Evolutionary conservation across 2,888 invertebrate species (phyloP).

Genomic region (Operophtera brumata): DNA sequence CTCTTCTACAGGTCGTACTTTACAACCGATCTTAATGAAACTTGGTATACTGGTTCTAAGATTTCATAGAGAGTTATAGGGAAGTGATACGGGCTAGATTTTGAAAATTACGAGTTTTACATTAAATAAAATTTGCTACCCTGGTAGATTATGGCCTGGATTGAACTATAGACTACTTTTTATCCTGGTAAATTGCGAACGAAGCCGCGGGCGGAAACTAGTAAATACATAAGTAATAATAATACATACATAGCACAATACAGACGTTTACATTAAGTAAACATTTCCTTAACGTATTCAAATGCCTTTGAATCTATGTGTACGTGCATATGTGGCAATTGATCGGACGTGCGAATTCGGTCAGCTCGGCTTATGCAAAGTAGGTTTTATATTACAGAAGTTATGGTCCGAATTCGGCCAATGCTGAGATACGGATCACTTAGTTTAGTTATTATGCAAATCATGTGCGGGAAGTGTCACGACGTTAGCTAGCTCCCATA

Average conservation of each 20-base stretch:
- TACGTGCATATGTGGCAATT: slow-evolving; percentile 55
- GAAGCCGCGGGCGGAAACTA: too few relatives aligned
- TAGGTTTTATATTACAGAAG: slow-evolving; percentile 39
- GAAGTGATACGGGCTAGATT: too few relatives aligned
- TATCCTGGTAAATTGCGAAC: too few relatives aligned
- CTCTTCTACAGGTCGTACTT: too few relatives aligned
- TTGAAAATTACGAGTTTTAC: too few relatives aligned
- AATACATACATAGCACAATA: neutral
- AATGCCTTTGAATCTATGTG: slow-evolving; percentile 58
- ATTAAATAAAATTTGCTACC: too few relatives aligned
- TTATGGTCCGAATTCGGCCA: slow-evolving; percentile 51
- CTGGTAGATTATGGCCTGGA: too few relatives aligned
- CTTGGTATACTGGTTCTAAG: too few relatives aligned
- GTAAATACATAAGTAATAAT: too few relatives aligned
- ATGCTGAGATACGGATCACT: slow-evolving; percentile 48
- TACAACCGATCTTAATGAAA: too few relatives aligned
- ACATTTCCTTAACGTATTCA: slow-evolving; percentile 57
- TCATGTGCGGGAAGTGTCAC: slow-evolving; percentile 68
- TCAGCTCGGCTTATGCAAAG: slow-evolving; percentile 43
- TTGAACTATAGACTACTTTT: too few relatives aligned
- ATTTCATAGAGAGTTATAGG: too few relatives aligned
- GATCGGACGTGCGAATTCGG: slow-evolving; percentile 57
- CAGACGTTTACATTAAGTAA: slow-evolving; percentile 25
- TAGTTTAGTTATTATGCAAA: slow-evolving; percentile 74
- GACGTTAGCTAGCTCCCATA: slow-evolving; percentile 68